Evolutionary conservation across 2,888 invertebrate genomes (phyloP), one percentile per base, ranked within the genome.

Genomic region (Rhimphoctona megacephalus): DNA sequence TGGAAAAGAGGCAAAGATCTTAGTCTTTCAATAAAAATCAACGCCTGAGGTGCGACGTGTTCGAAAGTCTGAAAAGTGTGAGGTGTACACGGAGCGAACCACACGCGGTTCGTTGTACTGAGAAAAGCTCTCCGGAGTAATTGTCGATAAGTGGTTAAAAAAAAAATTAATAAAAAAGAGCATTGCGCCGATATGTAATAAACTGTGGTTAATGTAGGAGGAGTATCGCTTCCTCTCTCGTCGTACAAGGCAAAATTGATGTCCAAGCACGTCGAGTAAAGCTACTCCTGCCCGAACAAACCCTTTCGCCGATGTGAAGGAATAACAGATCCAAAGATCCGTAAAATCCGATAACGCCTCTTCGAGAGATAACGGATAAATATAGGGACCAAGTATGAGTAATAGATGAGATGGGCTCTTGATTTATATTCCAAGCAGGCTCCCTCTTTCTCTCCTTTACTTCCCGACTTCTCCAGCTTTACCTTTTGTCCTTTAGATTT

Each of bases 361-460:
- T 73, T 57, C 57, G 85, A 87, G 90, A 89, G 90, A 90, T 89
- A 90, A 90, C 88, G 87, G 89, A 87, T 91, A 91, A 92, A 89
- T 91, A 91, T 90, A 91, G 90, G 89, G 90, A 89, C 88, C 69
- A 69, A 70, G 77, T 77, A 86, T 86, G 77, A 86, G 86, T 83
- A 86, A 86, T 83, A 80, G 77, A 81, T 81, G 87, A 87, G 86
- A 84, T 87, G 83, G 76, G 77, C 83, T 46, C 69, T 84, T 87
- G 87, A 87, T 87, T 87, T 87, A 86, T 84, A 74, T 84, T 82
- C 79, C 67, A 77, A 39, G 81, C 79, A 43, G 57, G 9, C 52
- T 43, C 36, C n/a, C 14, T 25, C 49, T 76, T 22, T 67, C 80
- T 54, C 22, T n/a, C 52, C 69, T 22, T 25, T 11, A n/a, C 76